A percentile compares a stretch with the other conserved stretches of the same genome.
Evolutionary conservation across 2,113 vertebrate genomes (phyloP).

Genomic region (Synodontis membranacea): DNA sequence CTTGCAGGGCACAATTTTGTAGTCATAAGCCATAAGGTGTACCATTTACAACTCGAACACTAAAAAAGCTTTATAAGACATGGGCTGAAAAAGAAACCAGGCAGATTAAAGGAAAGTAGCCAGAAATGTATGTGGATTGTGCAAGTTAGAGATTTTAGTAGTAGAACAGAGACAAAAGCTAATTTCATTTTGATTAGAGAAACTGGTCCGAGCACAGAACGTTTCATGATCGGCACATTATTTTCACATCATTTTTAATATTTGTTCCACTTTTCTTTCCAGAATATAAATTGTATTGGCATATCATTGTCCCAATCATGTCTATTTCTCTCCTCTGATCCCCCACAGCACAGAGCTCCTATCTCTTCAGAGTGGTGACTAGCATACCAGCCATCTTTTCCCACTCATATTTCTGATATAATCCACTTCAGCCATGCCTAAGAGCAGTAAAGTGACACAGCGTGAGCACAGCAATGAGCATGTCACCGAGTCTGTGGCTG

Average conservation of each 20-base stretch:
- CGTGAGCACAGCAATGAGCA: constrained; percentile 91
- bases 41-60: too few relatives aligned
- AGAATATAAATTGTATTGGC: background rate
- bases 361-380: constrained; percentile 4
- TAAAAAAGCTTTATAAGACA: too few relatives aligned
- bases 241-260: background rate
- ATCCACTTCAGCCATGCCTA: constrained; percentile 80
- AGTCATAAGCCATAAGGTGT: too few relatives aligned
- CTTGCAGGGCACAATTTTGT: background rate
- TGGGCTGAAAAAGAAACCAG: too few relatives aligned
- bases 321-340: constrained; percentile 26
- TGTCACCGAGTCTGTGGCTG: constrained; percentile 96
- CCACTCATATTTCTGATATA: constrained; percentile 17
- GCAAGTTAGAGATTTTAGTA: background rate
- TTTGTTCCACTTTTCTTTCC: background rate
- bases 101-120: too few relatives aligned
- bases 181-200: background rate
- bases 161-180: background rate
- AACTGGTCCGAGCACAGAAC: background rate
- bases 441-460: constrained; percentile 97
- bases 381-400: background rate
- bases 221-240: background rate
- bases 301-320: background rate
- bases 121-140: background rate
- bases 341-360: constrained; percentile 27